Base-by-base conservation (phyloP, 1,140 invertebrate species). In the Helicoverpa armigera region DNA sequence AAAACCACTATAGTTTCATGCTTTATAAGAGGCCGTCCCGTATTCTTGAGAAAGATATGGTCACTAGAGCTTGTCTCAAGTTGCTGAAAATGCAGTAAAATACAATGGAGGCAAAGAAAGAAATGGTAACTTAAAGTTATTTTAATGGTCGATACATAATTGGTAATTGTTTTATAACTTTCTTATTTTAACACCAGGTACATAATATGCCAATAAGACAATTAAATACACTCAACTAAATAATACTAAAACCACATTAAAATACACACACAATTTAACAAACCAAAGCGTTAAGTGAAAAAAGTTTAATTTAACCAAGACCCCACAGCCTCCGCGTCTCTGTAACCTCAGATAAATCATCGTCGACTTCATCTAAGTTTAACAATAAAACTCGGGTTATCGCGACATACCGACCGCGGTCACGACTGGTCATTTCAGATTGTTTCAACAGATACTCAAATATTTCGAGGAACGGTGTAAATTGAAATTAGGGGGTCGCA, bases 401-500 rank as follows among this genome's bases (percentile, higher is more conserved):
- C 65, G 65, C 43, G 50, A 69, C 65, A 69, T 69, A 69, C 50
- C 65, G 65, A 69, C 10, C 23, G 65, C 43, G 35, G 65, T 16
- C 65, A 18, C 50, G 65, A n/a, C 65, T 69, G 65, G 65, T 69
- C 65, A 69, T 69, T 69, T 69, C 43, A 69, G 65, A 69, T 69
- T 69, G 35, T 69, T 69, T 69, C 65, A 18, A 3, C n/a, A 50
- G 65, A 69, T 69, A 50, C n/a, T 3, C 10, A 69, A 43, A 69
- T 69, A 50, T 18, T 23, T 10, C 43, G 50, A 3, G 50, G 48
- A 50, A 69, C 18, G 43, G 50, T 69, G 35, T 16, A 48, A 69
- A 69, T 48, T n/a, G 43, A 69, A 69, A 50, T 69, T 23, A 50
- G 11, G 65, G 3, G 11, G 16, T 3, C 18, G 5, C 1, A 14